Conservation (phyloP, 92 coral and sea anemone species). For the Epizoanthus fatuus region DNA sequence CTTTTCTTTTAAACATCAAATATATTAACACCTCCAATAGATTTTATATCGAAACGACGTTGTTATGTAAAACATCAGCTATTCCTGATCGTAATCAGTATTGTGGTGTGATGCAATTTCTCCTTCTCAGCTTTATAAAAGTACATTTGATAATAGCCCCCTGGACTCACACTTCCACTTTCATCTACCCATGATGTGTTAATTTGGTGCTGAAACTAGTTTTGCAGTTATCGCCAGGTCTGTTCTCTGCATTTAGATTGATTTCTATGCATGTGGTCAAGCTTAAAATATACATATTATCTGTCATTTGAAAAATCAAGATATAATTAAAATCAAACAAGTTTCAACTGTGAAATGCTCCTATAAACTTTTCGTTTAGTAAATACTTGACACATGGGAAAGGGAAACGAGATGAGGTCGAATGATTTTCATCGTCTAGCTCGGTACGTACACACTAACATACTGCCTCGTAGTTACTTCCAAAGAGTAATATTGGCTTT, state of each 20-base stretch:
- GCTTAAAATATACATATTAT: too few relatives aligned
- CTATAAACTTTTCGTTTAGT: too few relatives aligned
- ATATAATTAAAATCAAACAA: too few relatives aligned
- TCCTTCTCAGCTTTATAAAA: neutral
- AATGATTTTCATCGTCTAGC: too few relatives aligned
- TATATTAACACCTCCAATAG: neutral
- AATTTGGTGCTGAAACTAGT: neutral
- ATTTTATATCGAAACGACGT: neutral
- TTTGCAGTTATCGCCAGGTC: neutral
- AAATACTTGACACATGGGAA: too few relatives aligned
- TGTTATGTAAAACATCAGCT: neutral
- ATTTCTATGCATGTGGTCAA: neutral
- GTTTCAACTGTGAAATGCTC: too few relatives aligned
- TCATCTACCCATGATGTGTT: neutral
- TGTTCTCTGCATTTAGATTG: neutral
- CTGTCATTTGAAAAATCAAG: too few relatives aligned
- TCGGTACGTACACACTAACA: too few relatives aligned
- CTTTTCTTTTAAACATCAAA: neutral
- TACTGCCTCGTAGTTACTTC: too few relatives aligned
- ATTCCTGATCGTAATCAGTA: neutral
- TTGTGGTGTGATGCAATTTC: too few relatives aligned
- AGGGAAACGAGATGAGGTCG: too few relatives aligned
- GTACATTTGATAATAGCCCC: neutral
- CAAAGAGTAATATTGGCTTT: slow-evolving; percentile 1
- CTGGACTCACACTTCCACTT: neutral